Evolutionary conservation across 2,888 invertebrate species (phyloP), one percentile per base, ranked within the genome.

Genomic region (Ashinkailepas kermadecensis): DNA sequence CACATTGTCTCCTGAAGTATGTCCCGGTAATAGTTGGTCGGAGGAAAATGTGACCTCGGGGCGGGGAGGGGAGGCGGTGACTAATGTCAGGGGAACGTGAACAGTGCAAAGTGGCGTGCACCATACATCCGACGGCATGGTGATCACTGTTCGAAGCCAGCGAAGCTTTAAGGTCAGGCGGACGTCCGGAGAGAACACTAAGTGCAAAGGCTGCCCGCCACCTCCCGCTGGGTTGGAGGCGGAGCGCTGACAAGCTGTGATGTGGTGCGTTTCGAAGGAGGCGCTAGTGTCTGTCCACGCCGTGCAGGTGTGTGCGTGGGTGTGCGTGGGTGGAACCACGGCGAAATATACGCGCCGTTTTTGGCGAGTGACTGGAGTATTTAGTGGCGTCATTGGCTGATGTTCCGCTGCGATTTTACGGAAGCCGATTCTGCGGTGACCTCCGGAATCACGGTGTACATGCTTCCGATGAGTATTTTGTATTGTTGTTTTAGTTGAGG

Each of bases 381-480:
- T 15, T 23, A 10, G 12, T 23, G 65, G 23, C 10, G 65, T 39
- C 39, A 39, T 39, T 39, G 39, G 39, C 39, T 39, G 39, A 39
- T 39, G 39, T 39, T 39, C 4, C 39, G 39, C 39, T 39, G 39
- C 39, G 39, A 39, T 39, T 39, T 39, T 39, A 39, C 39, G 39
- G 39, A 39, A 39, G 39, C 39, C 39, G 4, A 39, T 39, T 39
- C 39, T 39, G 39, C 39, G 39, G 39, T 39, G 4, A 39, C 39
- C 23, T 67, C 39, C 70, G 25, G 70, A 70, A 70, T 70, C 70
- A 15, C 25, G 39, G 70, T 70, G 70, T 70, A 39, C 39, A 70
- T 70, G 70, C 70, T 25, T 70, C 70, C 70, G 70, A 70, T 39
- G 23, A 10, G 70, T 25, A 70, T 70, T 70, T 70, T 39, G 70